Evolutionary conservation across 1,140 invertebrate species (phyloP).

Genomic region (Meloidogyne floridensis): DNA sequence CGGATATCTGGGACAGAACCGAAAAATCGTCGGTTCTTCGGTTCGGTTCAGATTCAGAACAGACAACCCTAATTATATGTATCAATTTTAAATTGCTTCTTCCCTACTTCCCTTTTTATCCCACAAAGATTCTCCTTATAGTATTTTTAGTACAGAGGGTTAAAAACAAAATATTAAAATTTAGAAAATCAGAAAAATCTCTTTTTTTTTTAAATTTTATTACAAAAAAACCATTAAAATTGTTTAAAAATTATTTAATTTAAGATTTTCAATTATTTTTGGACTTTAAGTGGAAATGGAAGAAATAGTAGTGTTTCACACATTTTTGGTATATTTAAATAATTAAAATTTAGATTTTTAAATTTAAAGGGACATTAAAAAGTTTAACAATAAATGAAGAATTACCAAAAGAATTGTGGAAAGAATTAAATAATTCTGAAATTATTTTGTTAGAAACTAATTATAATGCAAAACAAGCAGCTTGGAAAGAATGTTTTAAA

Average conservation of each 20-base stretch:
- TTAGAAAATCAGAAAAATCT: too few species aligned
- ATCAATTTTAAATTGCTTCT: too few species aligned
- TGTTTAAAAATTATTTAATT: not conserved
- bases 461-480: not conserved
- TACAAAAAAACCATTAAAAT: not conserved
- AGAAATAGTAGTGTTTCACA: not conserved
- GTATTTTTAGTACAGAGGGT: too few species aligned
- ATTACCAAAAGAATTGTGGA: not conserved
- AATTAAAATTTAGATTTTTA: not conserved
- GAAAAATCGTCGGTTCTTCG: too few species aligned
- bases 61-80: too few species aligned
- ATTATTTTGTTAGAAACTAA: not conserved
- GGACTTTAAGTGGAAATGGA: constrained; percentile 2
- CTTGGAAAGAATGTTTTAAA: not conserved
- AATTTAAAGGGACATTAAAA: not conserved
- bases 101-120: too few species aligned
- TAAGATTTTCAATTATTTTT: not conserved
- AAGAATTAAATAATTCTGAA: constrained; percentile 4
- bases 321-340: not conserved
- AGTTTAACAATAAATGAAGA: not conserved
- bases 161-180: too few species aligned
- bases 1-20: too few species aligned
- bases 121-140: too few species aligned
- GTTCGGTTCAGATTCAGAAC: too few species aligned
- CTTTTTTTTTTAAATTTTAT: too few species aligned